Evolutionary conservation across 2,113 vertebrate genomes (phyloP).

Genomic region (Abramis brama): DNA sequence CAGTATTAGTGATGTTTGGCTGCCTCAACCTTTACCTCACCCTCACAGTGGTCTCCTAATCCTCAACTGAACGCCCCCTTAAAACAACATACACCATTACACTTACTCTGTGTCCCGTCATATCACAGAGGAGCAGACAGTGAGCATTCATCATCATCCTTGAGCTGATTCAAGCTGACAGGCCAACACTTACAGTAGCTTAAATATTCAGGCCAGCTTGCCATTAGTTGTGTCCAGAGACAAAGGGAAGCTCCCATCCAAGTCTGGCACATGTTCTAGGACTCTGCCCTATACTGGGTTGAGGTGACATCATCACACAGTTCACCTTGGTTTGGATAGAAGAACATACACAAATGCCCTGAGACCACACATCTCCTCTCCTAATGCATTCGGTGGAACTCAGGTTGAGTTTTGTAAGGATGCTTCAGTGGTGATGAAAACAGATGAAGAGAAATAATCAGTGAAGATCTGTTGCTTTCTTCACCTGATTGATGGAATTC

Average conservation of each 20-base stretch:
- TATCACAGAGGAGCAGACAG: conserved; percentile 48
- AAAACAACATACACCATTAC: conserved; percentile 31
- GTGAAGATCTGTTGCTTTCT: background rate
- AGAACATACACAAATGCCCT: background rate
- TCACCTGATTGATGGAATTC: conserved; percentile 7
- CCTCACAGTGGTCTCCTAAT: background rate
- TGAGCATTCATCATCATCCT: conserved; percentile 60
- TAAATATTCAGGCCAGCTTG: conserved; percentile 70
- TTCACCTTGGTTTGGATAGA: background rate
- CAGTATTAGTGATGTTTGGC: conserved; percentile 37
- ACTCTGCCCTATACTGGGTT: background rate
- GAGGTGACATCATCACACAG: conserved; percentile 11
- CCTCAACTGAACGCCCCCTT: background rate
- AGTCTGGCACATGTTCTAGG: conserved; percentile 47
- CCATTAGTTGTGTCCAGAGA: conserved; percentile 59
- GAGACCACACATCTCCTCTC: background rate
- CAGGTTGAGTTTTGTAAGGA: background rate
- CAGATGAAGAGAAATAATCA: background rate
- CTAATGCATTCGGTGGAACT: background rate
- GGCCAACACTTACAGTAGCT: conserved; percentile 66
- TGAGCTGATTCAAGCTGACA: conserved; percentile 70
- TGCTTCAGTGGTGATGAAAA: background rate
- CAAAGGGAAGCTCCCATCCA: conserved; percentile 62
- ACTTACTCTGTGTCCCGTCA: background rate
- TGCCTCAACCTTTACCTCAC: conserved; percentile 2